Percentiles rank a stretch among this genome's conserved stretches.
Conservation (phyloP, 2,888 invertebrate species). For the Leptura quadrifasciata region DNA sequence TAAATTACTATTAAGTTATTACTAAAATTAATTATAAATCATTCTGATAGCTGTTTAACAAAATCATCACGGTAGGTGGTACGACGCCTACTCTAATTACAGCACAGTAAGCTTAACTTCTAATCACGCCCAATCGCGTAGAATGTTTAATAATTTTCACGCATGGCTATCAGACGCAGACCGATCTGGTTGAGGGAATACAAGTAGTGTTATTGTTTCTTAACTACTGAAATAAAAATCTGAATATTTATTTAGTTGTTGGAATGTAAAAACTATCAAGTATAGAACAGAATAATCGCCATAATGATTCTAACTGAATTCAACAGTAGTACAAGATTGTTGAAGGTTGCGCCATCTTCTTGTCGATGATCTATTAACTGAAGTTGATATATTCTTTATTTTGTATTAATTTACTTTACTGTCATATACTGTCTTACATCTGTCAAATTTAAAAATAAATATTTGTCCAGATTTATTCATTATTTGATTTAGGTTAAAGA, state of each 20-base stretch:
- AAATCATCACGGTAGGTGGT: conserved; percentile 55
- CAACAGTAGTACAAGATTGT: too few relatives aligned
- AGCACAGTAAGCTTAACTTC: conserved; percentile 43
- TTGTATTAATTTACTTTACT: too few relatives aligned
- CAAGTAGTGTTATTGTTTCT: conserved; percentile 4
- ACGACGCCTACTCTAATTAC: conserved; percentile 53
- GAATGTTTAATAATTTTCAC: conserved; percentile 48
- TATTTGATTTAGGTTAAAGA: too few relatives aligned
- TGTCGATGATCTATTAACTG: too few relatives aligned
- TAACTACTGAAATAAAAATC: neutral
- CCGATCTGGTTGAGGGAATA: conserved; percentile 29
- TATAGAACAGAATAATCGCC: too few relatives aligned
- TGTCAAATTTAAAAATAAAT: too few relatives aligned
- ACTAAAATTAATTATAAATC: conserved; percentile 50
- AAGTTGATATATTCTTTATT: too few relatives aligned
- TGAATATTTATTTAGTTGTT: neutral
- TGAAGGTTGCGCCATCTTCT: too few relatives aligned
- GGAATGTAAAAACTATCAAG: too few relatives aligned
- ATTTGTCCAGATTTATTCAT: too few relatives aligned
- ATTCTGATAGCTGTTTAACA: conserved; percentile 45
- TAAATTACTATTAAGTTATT: conserved; percentile 51
- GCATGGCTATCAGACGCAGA: conserved; percentile 31
- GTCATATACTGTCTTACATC: too few relatives aligned
- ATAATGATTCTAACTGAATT: too few relatives aligned
- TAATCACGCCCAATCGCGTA: conserved; percentile 43